Evolutionary conservation across 1,140 invertebrate species (phyloP), one percentile per base, ranked within the genome.

Genomic region (Bombyx mori): DNA sequence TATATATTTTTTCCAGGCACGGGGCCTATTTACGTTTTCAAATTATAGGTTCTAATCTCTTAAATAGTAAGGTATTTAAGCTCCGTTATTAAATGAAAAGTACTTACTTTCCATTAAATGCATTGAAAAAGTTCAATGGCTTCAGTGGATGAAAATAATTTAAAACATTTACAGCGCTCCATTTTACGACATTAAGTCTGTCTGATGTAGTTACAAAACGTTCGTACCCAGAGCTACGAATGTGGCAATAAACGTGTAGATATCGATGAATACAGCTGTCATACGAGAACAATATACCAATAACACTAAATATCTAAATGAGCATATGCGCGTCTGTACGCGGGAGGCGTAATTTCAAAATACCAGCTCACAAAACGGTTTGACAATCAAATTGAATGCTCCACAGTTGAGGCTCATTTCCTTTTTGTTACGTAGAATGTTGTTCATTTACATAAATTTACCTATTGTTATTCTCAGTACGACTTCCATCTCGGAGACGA

Each of bases 391-490:
- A 74, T 62, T 68, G 67, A 68, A 71, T 63, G 63, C 58, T 61
- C 49, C 63, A 73, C 64, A 69, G 50, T 51, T 35, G 59, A 60
- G 65, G 65, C 69, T 77, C 76, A 76, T 84, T 82, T 84, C 76
- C 77, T 79, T 82, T 81, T 84, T 80, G 77, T 81, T 77, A 70
- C 77, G 74, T 74, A 75, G 66, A 76, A 67, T 45, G 71, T 62
- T 56, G 66, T 69, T 82, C 79, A 85, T 85, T 85, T 85, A 82
- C 79, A 85, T 85, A 82, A 82, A 82, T 81, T 82, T 82, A 83
- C 77, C 78, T 82, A 81, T 85, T 82, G 82, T 85, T 77, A 79
- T 82, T 79, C 80, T 65, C 57, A 65, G 69, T 70, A 69, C 67
- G 75, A 55, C 60, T 69, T 69, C 74, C 68, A 71, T 74, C 75